phyloP scores from a whole-genome alignment of 2,113 vertebrate species.

The Deroptyus accipitrinus region DNA sequence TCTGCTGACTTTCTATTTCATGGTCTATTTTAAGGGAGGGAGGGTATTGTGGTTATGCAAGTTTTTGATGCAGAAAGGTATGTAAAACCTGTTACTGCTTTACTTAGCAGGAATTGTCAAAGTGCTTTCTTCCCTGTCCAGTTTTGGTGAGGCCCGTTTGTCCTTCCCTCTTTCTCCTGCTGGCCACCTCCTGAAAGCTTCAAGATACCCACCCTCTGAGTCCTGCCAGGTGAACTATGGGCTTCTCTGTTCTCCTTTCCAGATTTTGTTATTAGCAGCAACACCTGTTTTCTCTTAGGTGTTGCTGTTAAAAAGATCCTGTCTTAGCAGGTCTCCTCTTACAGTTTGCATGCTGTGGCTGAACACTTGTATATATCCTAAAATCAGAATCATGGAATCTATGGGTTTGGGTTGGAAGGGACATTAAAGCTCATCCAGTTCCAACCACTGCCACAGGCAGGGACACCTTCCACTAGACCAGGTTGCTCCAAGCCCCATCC shows the following conservation, averaged over 20 bases:
- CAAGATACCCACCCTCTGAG: background rate
- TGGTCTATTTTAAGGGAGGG: background rate
- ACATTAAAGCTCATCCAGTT: background rate
- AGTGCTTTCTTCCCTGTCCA: background rate
- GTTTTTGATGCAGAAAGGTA: background rate
- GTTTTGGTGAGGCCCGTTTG: background rate
- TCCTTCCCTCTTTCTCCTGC: background rate
- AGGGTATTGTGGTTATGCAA: background rate
- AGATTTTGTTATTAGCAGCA: background rate
- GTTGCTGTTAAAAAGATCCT: background rate
- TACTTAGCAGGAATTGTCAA: background rate
- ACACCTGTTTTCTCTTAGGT: background rate
- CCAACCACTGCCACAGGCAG: background rate
- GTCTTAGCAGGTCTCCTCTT: background rate
- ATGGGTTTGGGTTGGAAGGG: background rate
- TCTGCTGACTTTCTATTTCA: background rate
- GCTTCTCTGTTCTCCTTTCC: background rate
- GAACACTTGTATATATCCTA: rapidly evolving
- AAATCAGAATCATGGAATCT: background rate
- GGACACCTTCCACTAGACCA: background rate
- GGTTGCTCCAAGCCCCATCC: background rate
- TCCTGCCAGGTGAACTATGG: background rate
- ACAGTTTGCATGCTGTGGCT: background rate
- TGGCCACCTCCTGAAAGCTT: background rate
- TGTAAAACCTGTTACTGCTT: background rate